Percentiles rank a stretch among this genome's conserved stretches.
Conservation (phyloP, 1,140 invertebrate species). For the Pseudobourletiella spinata region DNA sequence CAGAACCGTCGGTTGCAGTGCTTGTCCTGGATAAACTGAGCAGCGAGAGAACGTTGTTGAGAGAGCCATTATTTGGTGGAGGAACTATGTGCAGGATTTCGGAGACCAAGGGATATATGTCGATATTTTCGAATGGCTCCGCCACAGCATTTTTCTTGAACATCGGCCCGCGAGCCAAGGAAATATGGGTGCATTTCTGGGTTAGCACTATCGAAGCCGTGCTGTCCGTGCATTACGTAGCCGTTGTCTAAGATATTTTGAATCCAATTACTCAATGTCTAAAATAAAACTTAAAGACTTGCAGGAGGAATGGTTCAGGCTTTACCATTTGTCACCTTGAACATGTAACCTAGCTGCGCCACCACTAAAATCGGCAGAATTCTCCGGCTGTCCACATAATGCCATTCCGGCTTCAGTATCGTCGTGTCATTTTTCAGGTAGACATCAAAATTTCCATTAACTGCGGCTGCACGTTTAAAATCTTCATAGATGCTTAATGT, state of each 20-base stretch:
- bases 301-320: slow-evolving; percentile 45
- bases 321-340: slow-evolving; percentile 43
- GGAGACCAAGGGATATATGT: slow-evolving; percentile 58
- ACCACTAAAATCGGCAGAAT: slow-evolving; percentile 51
- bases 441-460: slow-evolving; percentile 46
- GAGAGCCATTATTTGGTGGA: slow-evolving; percentile 45
- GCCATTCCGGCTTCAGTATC: slow-evolving; percentile 45
- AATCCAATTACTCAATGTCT: too few species aligned
- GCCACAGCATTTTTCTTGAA: slow-evolving; percentile 42
- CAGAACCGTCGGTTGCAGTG: too few species aligned
- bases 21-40: too few species aligned
- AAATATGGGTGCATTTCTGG: slow-evolving; percentile 59
- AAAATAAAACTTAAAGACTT: too few species aligned
- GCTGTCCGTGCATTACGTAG: too few species aligned
- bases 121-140: slow-evolving; percentile 52
- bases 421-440: slow-evolving; percentile 51
- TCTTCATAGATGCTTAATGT: slow-evolving; percentile 41
- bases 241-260: too few species aligned
- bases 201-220: slow-evolving; percentile 53
- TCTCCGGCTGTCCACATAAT: slow-evolving; percentile 50
- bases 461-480: slow-evolving; percentile 43
- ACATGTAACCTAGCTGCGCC: slow-evolving; percentile 50
- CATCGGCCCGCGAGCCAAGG: slow-evolving; percentile 55
- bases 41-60: slow-evolving; percentile 13
- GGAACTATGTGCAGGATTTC: slow-evolving; percentile 49